Base-by-base conservation (phyloP, 2,797 vertebrate species). In the Odontamblyopus rebecca region DNA sequence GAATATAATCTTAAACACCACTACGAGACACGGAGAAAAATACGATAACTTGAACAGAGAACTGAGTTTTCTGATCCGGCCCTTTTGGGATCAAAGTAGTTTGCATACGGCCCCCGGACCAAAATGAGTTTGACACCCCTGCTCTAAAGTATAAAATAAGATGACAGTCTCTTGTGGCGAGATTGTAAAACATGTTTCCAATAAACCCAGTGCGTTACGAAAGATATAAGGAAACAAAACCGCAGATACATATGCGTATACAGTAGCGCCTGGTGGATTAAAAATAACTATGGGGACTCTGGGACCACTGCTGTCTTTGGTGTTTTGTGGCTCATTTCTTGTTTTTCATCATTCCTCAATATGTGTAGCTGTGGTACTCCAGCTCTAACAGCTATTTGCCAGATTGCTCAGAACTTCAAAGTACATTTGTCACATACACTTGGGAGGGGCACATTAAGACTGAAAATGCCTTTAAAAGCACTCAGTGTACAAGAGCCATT, bases 401-500 rank as follows among this genome's bases (percentile, higher is more conserved):
- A 72, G 78, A 80, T 82, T 73, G 78, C 79, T 69, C 61, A 73
- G 75, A 85, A 84, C 87, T 82, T 90, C 85, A 90, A 90, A 91
- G 89, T 78, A 80, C 77, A 78, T 83, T 86, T 85, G 87, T 86
- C 88, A 68, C 71, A 74, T 71, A 81, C 85, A 82, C 86, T 85
- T 61, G 78, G 87, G 85, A 89, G 77, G 60, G 65, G 66, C 15
- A 70, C 79, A 38, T 26, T 67, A 74, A 77, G 68, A 86, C 71
- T 69, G 76, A 79, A 78, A 72, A 82, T 5, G 54, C 64, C 41
- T 68, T 82, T 82, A 69, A 79, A 88, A 83, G 84, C 75, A 51
- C 74, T 0, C 41, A 66, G 74, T 80, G 79, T 67, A 73, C 68
- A 67, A 74, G 70, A 67, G 60, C 71, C 67, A 79, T 85, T 89